These are phyloP conservation scores for Hesperophylax magnus DNA, from an alignment of 1,140 invertebrate genomes.

Conservation along the genomic window DNA sequence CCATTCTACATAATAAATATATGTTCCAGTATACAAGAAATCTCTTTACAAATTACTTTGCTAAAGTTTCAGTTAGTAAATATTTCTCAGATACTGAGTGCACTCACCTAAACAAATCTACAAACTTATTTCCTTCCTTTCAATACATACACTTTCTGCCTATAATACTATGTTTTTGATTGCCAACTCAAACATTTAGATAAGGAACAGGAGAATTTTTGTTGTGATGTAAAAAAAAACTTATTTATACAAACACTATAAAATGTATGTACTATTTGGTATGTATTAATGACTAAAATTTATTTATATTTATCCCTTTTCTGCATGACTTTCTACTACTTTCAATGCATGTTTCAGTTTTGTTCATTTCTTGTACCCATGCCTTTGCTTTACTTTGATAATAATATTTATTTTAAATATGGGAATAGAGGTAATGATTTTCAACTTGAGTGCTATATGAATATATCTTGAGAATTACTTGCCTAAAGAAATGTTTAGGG, in stretches of 20 bases:
- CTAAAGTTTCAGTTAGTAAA: background rate
- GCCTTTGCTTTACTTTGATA: background rate
- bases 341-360: slow-evolving; percentile 15
- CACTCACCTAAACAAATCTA: background rate
- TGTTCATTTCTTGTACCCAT: background rate
- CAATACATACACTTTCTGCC: background rate
- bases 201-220: background rate
- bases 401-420: background rate
- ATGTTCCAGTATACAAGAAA: background rate
- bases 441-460: background rate
- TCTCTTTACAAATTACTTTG: background rate
- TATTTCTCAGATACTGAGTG: background rate
- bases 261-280: background rate
- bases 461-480: too few species aligned
- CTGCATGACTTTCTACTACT: slow-evolving; percentile 17
- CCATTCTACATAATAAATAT: background rate
- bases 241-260: background rate
- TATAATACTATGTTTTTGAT: background rate
- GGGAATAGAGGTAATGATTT: too few species aligned
- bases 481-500: too few species aligned
- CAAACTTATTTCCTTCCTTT: background rate
- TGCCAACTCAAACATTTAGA: background rate
- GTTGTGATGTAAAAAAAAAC: background rate
- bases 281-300: background rate
- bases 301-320: slow-evolving; percentile 18